These are phyloP conservation scores for Chlamydotis undulata DNA, from an alignment of 2,113 vertebrate species.

Conservation along the genomic window DNA sequence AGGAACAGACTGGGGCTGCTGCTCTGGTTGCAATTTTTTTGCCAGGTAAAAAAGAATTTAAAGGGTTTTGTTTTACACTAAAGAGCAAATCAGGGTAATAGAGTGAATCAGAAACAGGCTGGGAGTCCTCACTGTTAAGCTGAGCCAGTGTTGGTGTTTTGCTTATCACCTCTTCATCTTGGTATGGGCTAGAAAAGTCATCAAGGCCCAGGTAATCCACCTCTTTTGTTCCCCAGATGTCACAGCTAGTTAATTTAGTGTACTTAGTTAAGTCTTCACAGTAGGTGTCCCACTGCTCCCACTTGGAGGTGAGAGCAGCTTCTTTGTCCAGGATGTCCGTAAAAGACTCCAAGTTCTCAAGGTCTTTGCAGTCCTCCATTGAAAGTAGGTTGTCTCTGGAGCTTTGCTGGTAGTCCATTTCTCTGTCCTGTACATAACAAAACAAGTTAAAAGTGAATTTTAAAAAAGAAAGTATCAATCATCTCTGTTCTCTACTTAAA, in stretches of 20 bases:
- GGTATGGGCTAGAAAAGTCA: conserved; percentile 97
- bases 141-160: conserved; percentile 95
- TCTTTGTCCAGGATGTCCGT: conserved; percentile 88
- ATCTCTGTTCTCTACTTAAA: background rate
- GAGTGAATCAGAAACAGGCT: conserved; percentile 92
- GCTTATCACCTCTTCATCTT: conserved; percentile 96
- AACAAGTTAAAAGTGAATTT: background rate
- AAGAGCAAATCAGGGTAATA: conserved; percentile 88
- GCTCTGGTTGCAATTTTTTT: conserved; percentile 85
- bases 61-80: conserved; percentile 76
- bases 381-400: conserved; percentile 87
- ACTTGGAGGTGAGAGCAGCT: conserved; percentile 86
- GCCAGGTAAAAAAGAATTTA: conserved; percentile 77
- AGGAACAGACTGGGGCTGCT: conserved; percentile 81
- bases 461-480: background rate
- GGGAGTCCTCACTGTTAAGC: conserved; percentile 97
- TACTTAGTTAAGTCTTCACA: conserved; percentile 99
- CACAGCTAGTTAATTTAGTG: conserved; percentile 95
- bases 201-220: conserved; percentile 97
- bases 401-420: conserved; percentile 93
- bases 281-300: conserved; percentile 98
- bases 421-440: conserved; percentile 83
- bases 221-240: conserved; percentile 99
- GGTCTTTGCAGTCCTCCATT: conserved; percentile 89
- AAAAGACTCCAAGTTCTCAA: conserved; percentile 89